These are phyloP conservation scores for Diorhabda sublineata DNA, from an alignment of 1,140 invertebrate genomes.

Conservation along the genomic window DNA sequence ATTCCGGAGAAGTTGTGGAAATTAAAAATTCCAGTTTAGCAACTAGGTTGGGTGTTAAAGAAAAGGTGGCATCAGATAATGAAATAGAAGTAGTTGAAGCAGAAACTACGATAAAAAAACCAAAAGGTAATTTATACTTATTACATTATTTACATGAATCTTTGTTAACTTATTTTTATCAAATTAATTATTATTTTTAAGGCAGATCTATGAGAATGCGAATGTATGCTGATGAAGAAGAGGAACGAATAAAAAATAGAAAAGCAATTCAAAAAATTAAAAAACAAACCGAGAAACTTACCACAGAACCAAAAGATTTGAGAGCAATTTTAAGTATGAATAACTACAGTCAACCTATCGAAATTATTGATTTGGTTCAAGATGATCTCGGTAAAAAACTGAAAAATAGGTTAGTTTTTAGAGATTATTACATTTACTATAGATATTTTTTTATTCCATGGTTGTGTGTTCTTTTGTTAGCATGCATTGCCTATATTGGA, in stretches of 20 bases:
- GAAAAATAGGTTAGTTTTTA: slow-evolving; percentile 30
- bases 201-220: slow-evolving; percentile 57
- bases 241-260: slow-evolving; percentile 56
- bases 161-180: background rate
- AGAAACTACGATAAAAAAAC: slow-evolving; percentile 33
- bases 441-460: no score
- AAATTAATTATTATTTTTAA: background rate
- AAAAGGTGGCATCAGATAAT: slow-evolving; percentile 27
- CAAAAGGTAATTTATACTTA: slow-evolving; percentile 48
- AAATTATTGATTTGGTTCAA: slow-evolving; percentile 9
- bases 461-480: no score
- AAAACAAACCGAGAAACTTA: slow-evolving; percentile 39
- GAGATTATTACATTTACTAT: no score
- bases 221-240: slow-evolving; percentile 86
- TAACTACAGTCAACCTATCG: slow-evolving; percentile 17
- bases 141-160: background rate
- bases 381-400: slow-evolving; percentile 35
- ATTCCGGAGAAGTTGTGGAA: slow-evolving; percentile 18
- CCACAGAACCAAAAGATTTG: slow-evolving; percentile 32
- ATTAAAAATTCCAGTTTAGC: slow-evolving; percentile 45
- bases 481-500: no score
- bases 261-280: slow-evolving; percentile 40
- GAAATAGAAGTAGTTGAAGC: slow-evolving; percentile 40
- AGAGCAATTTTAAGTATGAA: slow-evolving; percentile 33
- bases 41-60: slow-evolving; percentile 48